These are phyloP conservation scores for Ctenopoma multispine DNA, from an alignment of 2,797 vertebrate genomes.

Conservation along the genomic window DNA sequence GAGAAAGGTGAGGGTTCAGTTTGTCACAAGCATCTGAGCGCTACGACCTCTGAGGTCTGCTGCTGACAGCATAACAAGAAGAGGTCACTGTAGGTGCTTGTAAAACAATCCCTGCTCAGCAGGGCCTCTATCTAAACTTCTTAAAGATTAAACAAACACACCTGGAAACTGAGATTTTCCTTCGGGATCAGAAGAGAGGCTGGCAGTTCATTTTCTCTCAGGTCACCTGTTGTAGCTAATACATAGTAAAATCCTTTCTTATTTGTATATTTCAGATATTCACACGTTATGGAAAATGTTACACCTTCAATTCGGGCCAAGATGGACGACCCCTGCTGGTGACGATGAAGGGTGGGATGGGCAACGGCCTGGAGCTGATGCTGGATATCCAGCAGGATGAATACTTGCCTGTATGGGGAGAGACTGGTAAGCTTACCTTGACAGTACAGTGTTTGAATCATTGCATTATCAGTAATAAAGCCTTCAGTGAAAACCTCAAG, in stretches of 20 bases:
- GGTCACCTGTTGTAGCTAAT: background rate
- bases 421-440: constrained; percentile 78
- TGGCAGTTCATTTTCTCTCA: background rate
- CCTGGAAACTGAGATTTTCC: constrained; percentile 8
- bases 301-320: constrained; percentile 96
- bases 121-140: constrained; percentile 5
- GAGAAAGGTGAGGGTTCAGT: constrained; percentile 35
- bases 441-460: constrained; percentile 16
- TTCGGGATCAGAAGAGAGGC: background rate
- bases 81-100: constrained; percentile 17
- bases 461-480: constrained; percentile 14
- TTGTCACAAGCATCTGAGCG: constrained; percentile 52
- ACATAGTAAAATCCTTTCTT: constrained; percentile 19
- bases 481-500: constrained; percentile 15
- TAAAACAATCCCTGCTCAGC: constrained; percentile 10
- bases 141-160: background rate
- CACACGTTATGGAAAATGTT: constrained; percentile 98
- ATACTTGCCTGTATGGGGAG: constrained; percentile 97
- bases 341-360: constrained; percentile 96
- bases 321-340: constrained; percentile 90
- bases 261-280: constrained; percentile 87
- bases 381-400: constrained; percentile 98
- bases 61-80: constrained; percentile 31
- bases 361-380: constrained; percentile 99
- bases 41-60: constrained; percentile 34